Percentiles rank a stretch among this genome's conserved stretches.
phyloP scores from a whole-genome alignment of 2,888 invertebrate species.

The Philereme transversata region DNA sequence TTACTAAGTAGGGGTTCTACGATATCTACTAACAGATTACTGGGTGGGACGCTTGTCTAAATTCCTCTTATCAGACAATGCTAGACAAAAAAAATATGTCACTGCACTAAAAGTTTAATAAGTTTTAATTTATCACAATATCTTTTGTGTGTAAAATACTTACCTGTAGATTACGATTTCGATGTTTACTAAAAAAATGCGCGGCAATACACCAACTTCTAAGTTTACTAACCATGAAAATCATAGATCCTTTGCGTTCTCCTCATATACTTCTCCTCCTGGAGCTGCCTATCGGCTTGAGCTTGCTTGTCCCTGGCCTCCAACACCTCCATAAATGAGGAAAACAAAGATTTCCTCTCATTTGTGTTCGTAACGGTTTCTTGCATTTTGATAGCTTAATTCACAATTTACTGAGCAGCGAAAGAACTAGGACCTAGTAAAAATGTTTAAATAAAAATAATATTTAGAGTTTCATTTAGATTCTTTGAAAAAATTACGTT shows the following conservation, averaged over 20 bases:
- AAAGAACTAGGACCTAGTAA: not conserved
- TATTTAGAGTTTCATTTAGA: conserved; percentile 8
- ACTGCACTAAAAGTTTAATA: too few species aligned
- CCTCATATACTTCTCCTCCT: conserved; percentile 72
- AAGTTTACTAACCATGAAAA: conserved; percentile 62
- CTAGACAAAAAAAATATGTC: too few species aligned
- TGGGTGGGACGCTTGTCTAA: too few species aligned
- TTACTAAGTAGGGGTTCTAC: too few species aligned
- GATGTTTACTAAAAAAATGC: conserved; percentile 11
- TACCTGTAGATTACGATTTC: too few species aligned
- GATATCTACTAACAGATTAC: too few species aligned
- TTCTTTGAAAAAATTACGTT: not conserved
- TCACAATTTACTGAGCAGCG: conserved; percentile 23
- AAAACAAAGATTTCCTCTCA: conserved; percentile 75
- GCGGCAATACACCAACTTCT: conserved; percentile 27
- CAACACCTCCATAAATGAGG: conserved; percentile 71
- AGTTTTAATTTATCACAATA: too few species aligned
- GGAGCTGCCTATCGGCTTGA: conserved; percentile 67
- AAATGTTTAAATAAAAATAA: not conserved
- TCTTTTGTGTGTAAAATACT: not conserved
- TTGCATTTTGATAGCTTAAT: conserved; percentile 66
- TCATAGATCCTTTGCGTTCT: conserved; percentile 77
- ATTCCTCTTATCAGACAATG: too few species aligned
- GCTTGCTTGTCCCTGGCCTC: conserved; percentile 70
- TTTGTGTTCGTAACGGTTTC: conserved; percentile 78